These are phyloP conservation scores for Melieria picta DNA, from an alignment of 2,888 invertebrate genomes.

Conservation along the genomic window DNA sequence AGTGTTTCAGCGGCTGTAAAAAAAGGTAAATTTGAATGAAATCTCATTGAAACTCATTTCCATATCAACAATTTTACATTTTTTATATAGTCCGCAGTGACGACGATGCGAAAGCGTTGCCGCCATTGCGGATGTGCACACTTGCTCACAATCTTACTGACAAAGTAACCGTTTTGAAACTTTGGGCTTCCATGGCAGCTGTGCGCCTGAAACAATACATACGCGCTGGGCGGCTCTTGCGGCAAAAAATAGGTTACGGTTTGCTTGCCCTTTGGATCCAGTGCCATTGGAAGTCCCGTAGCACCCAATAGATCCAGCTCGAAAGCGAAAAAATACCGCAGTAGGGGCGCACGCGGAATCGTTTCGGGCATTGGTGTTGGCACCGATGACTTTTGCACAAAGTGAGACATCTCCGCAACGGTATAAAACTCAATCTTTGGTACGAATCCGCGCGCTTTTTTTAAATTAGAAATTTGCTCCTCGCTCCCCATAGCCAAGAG, in stretches of 20 bases:
- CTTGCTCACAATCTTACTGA: constrained; percentile 64
- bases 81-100: constrained; percentile 67
- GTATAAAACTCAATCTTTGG: neutral
- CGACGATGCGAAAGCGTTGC: constrained; percentile 67
- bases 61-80: constrained; percentile 66
- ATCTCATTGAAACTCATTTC: too few relatives aligned
- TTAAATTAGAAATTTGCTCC: constrained; percentile 70
- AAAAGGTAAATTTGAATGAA: constrained; percentile 12
- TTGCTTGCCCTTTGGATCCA: constrained; percentile 51
- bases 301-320: constrained; percentile 70
- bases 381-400: neutral
- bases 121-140: constrained; percentile 70
- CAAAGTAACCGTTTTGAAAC: too few relatives aligned
- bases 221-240: constrained; percentile 69
- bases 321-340: constrained; percentile 59
- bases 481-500: constrained; percentile 72
- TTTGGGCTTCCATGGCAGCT: constrained; percentile 45
- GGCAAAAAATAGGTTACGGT: constrained; percentile 51
- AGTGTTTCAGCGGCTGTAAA: constrained; percentile 68
- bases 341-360: neutral
- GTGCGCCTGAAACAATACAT: constrained; percentile 71
- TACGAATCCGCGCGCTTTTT: constrained; percentile 61
- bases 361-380: neutral
- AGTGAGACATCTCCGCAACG: too few relatives aligned
- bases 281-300: constrained; percentile 68